These are phyloP conservation scores for Brachionus manjavacas DNA, from an alignment of 1,140 invertebrate species.

Conservation along the genomic window DNA sequence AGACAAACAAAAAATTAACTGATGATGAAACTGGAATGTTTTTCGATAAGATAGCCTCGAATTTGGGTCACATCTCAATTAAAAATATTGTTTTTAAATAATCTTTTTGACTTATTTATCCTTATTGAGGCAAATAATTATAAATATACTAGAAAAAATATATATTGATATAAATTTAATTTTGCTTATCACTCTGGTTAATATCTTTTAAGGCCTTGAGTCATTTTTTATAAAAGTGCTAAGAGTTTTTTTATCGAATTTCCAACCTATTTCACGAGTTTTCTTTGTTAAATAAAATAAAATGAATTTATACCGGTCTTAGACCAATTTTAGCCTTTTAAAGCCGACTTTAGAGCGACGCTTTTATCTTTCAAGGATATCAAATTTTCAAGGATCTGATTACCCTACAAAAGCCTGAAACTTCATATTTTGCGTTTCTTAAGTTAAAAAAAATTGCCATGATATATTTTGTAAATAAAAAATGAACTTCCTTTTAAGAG, in stretches of 20 bases:
- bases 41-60: not conserved
- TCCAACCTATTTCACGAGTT: not conserved
- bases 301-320: not conserved
- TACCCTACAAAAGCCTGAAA: not conserved
- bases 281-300: not conserved
- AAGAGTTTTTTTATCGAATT: not conserved
- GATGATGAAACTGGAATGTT: not conserved
- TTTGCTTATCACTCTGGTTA: not conserved
- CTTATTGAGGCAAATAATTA: not conserved
- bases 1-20: not conserved
- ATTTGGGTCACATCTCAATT: not conserved
- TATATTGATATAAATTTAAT: not conserved
- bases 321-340: not conserved
- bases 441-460: not conserved
- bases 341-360: not conserved
- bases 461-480: conserved; percentile 7
- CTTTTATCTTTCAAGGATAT: conserved; percentile 4
- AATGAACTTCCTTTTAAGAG: not conserved
- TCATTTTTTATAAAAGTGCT: not conserved
- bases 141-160: not conserved
- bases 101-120: not conserved
- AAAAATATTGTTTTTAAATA: not conserved
- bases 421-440: not conserved
- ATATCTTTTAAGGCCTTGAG: not conserved
- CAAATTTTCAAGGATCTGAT: not conserved